Base-by-base conservation (phyloP, 37 sponge, comb jelly and placozoan species). In the Crambe crambe region DNA sequence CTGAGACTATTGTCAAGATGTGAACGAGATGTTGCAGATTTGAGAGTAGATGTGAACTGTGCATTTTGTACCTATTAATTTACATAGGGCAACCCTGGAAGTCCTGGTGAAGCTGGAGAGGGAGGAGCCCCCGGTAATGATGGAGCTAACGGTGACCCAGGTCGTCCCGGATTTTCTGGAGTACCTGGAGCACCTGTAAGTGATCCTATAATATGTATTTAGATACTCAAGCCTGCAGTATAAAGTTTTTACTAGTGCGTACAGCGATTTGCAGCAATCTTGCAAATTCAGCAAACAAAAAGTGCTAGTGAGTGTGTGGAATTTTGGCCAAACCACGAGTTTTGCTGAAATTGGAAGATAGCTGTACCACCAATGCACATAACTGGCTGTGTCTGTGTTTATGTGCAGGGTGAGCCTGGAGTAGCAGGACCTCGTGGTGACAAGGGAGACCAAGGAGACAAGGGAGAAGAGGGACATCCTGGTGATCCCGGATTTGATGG, bases 391-490 rank as follows among this genome's bases (percentile, higher is more conserved):
- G 51, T 12, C 12, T 6, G 51, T 47, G 10, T 47, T 12, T 47
- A 15, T 47, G 12, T 47, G 12, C 27, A 88, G 89, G 89, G 89
- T 62, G 65, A 23, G 5, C 54, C 40, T 34, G 89, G 89, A 27
- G 77, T 83, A 8, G 21, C 56, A 34, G 89, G 89, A 22, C 42
- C 70, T 36, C 83, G 36, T 60, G 89, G 89, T 29, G 74, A 51
- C n/a, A 88, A 59, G 37, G 89, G 89, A 73, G 83, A 88, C 62
- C 58, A 60, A 59, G 89, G 89, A 72, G 83, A 82, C 62, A 82
- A 82, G 70, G 88, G 89, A n/a, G 61, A 70, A 30, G 47, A 8
- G 43, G 89, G 89, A 2, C 67, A 61, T 35, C 58, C 59, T 18
- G 89, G 89, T 59, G 89, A 88, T 29, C 63, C 74, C 72, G 89